These are phyloP conservation scores for Poeciliopsis infans DNA, from an alignment of 2,797 vertebrate species.

Conservation along the genomic window DNA sequence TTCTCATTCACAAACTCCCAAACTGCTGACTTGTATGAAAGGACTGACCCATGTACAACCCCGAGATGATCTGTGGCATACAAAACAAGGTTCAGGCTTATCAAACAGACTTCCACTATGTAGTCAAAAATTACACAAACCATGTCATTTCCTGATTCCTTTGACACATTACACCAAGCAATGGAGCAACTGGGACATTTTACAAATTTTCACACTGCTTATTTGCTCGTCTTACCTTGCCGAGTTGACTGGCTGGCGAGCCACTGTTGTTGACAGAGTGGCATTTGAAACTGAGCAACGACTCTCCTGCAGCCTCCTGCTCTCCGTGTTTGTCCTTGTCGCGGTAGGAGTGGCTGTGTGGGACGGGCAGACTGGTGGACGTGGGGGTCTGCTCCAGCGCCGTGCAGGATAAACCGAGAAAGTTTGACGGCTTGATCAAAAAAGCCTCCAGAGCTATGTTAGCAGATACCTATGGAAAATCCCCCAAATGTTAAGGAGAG, in stretches of 20 bases:
- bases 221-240: conserved; percentile 78
- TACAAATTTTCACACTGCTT: conserved; percentile 26
- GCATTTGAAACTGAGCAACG: conserved; percentile 88
- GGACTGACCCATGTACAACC: conserved; percentile 25
- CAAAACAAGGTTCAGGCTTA: conserved; percentile 55
- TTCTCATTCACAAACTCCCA: conserved; percentile 52
- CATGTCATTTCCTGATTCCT: conserved; percentile 15
- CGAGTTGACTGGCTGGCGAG: conserved; percentile 82
- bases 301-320: conserved; percentile 65
- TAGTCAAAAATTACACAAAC: background rate
- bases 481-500: background rate
- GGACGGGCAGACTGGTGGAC: conserved; percentile 45
- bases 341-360: conserved; percentile 39
- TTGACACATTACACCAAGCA: conserved; percentile 19
- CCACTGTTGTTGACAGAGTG: conserved; percentile 84
- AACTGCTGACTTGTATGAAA: conserved; percentile 44
- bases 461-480: conserved; percentile 78
- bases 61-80: conserved; percentile 55
- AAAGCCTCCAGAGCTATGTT: conserved; percentile 90
- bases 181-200: conserved; percentile 8
- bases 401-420: conserved; percentile 87
- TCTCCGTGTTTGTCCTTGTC: conserved; percentile 57
- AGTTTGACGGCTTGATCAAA: conserved; percentile 82
- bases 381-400: conserved; percentile 77
- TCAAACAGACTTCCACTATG: conserved; percentile 30